A percentile compares a stretch with the other conserved stretches of the same genome.
These are phyloP conservation scores for Panzeria rudis DNA, from an alignment of 2,888 invertebrate species.

Conservation along the genomic window DNA sequence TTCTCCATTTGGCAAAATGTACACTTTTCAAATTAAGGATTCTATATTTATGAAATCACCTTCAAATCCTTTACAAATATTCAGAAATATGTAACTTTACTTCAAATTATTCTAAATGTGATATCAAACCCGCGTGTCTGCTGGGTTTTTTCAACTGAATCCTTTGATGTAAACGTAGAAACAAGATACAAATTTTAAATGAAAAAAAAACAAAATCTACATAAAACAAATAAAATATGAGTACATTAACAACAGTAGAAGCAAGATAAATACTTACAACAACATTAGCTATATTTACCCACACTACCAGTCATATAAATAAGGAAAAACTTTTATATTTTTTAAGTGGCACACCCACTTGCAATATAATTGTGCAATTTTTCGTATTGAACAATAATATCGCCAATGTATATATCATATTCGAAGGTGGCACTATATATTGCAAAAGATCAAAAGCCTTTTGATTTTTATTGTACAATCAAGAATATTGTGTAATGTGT, in stretches of 20 bases:
- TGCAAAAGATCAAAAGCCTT: too few relatives aligned
- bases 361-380: too few relatives aligned
- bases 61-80: neutral
- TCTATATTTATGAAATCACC: neutral
- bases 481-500: too few relatives aligned
- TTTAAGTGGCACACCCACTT: too few relatives aligned
- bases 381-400: too few relatives aligned
- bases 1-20: too few relatives aligned
- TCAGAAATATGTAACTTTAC: neutral
- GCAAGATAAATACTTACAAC: conserved; percentile 20
- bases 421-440: too few relatives aligned
- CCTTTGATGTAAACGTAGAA: conserved; percentile 47
- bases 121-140: neutral
- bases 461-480: too few relatives aligned
- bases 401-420: too few relatives aligned
- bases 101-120: neutral
- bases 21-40: too few relatives aligned
- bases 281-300: conserved; percentile 22
- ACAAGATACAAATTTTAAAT: neutral
- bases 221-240: conserved; percentile 50
- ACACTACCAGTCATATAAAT: neutral
- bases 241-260: conserved; percentile 46
- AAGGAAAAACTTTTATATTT: too few relatives aligned
- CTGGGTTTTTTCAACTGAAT: conserved; percentile 11
- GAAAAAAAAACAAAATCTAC: conserved; percentile 22